Evolutionary conservation across 1,140 invertebrate genomes (phyloP).

Genomic region (Linepithema humile): DNA sequence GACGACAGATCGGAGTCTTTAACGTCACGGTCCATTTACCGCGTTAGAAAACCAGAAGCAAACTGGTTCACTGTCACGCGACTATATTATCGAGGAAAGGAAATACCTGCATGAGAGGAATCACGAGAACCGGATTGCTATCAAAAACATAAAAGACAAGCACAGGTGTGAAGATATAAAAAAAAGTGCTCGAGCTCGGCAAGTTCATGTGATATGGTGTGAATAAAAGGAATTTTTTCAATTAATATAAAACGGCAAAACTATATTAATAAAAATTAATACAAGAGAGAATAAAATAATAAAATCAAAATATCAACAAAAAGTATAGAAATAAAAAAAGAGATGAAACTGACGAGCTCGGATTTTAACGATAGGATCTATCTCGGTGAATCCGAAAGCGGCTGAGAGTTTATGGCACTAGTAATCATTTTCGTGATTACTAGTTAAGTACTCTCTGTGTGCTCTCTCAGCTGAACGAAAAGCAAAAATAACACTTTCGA

Average conservation of each 20-base stretch:
- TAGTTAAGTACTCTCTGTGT: neutral
- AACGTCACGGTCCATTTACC: constrained; percentile 27
- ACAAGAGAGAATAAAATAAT: neutral
- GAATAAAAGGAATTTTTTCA: neutral
- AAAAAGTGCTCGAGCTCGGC: neutral
- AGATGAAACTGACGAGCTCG: neutral
- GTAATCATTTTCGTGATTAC: constrained; percentile 16
- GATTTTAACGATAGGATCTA: neutral
- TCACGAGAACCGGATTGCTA: neutral
- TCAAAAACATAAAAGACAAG: neutral
- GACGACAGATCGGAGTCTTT: constrained; percentile 17
- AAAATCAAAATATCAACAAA: neutral
- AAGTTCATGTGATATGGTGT: neutral
- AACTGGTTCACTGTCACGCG: constrained; percentile 37
- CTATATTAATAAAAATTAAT: neutral
- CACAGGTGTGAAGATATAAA: neutral
- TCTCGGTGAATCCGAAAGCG: constrained; percentile 10
- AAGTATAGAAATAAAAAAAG: neutral
- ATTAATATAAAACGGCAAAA: too few species aligned
- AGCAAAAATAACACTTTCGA: constrained; percentile 26
- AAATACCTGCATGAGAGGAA: neutral
- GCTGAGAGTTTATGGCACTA: neutral
- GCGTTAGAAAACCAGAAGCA: constrained; percentile 10
- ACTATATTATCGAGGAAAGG: neutral
- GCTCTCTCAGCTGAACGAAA: constrained; percentile 10